phyloP scores from a whole-genome alignment of 2,888 invertebrate genomes.

The Protonemura montana region DNA sequence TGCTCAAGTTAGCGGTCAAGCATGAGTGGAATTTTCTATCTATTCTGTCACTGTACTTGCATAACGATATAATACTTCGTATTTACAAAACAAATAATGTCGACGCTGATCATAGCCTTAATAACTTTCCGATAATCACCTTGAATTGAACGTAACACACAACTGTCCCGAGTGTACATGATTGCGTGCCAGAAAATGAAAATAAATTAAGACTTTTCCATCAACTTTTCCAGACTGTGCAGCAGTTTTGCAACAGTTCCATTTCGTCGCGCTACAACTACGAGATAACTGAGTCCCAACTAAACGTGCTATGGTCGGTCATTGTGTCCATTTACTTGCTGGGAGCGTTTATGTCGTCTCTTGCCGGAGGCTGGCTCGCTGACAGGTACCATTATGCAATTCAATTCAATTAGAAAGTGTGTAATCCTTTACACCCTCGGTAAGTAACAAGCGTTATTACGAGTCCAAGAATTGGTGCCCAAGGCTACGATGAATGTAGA shows the following conservation, averaged over 20 bases:
- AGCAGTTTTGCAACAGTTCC: conserved; percentile 75
- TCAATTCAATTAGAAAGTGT: background rate
- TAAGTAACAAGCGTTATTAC: background rate
- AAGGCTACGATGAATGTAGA: background rate
- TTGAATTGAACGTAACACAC: no score
- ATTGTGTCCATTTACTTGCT: conserved; percentile 89
- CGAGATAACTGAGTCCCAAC: conserved; percentile 60
- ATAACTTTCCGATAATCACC: no score
- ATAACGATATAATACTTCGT: no score
- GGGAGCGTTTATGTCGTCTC: conserved; percentile 87
- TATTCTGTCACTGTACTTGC: no score
- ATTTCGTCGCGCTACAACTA: conserved; percentile 67
- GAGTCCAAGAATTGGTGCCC: no score
- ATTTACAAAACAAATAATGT: no score
- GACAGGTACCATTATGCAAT: conserved; percentile 60
- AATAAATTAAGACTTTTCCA: no score
- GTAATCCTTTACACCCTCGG: background rate
- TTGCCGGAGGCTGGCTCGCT: conserved; percentile 80
- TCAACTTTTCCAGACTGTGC: conserved; percentile 60
- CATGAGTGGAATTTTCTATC: no score
- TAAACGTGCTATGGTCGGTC: conserved; percentile 78
- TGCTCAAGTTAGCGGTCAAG: no score
- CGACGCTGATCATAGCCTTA: no score
- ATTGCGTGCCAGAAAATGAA: no score
- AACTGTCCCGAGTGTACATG: no score